Base-by-base conservation (phyloP, 2,797 vertebrate genomes). In the Chiloscyllium punctatum region DNA sequence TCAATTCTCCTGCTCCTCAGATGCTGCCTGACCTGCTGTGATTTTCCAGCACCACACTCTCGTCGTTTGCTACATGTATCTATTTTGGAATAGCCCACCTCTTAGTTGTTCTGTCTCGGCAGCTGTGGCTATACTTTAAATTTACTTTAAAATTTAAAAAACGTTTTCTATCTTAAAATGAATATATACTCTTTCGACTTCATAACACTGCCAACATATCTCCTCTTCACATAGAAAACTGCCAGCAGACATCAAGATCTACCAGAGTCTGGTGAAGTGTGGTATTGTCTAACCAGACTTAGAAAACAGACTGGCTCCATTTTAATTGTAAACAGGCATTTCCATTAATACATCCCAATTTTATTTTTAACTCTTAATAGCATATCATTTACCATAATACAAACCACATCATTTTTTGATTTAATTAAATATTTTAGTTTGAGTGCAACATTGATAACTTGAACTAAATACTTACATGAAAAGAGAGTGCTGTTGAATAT, bases 281-380 rank as follows among this genome's bases (percentile, higher is more conserved):
- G 62, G 69, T 23, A 62, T 62, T 33, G 33, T 90, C 51, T 90
- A 15, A 53, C 30, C 87, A 53, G 57, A 90, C 7, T 30, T 82
- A 62, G 51, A 62, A 90, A 68, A 42, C 18, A 37, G 68, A 18
- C 66, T 91, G 88, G 53, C 88, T 91, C 88, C 30, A 37, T n/a
- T 62, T 91, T 91, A 91, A 94, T 48, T 94, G n/a, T 72, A 23
- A 94, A 48, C 66, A 71, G 87, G 51, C 87, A 57, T 33, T 90
- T 90, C 87, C 2, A 53, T 18, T 90, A 53, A 90, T 33, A 18
- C 51, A 72, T 7, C 13, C 68, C 66, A 5, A 48, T 71, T 72
- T 25, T 48, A 48, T 48, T 18, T 62, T 86, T 86, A 42, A 86
- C 51, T 66, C n/a, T 23, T 37, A 42, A 62, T 21, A 27, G 37